Evolutionary conservation across 2,888 invertebrate genomes (phyloP).

Genomic region (Notocelia uddmanniana): DNA sequence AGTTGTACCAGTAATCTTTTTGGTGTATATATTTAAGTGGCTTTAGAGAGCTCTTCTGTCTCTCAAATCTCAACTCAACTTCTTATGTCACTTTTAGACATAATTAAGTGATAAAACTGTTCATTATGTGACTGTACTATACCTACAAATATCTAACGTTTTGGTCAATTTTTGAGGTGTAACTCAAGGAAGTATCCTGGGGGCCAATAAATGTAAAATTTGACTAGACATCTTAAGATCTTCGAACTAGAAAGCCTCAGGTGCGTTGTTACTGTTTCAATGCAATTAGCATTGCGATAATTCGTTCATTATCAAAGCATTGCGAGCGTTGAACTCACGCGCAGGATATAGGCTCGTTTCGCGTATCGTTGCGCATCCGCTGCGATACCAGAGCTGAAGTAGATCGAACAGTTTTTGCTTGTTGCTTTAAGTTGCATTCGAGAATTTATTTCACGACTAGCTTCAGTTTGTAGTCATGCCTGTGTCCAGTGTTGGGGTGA

Average conservation of each 20-base stretch:
- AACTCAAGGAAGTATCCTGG: background rate
- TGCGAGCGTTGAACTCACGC: conserved; percentile 46
- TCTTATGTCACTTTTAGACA: too few relatives aligned
- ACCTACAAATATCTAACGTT: too few relatives aligned
- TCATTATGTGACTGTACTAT: too few relatives aligned
- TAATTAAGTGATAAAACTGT: too few relatives aligned
- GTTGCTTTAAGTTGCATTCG: conserved; percentile 23
- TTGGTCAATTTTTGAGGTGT: background rate
- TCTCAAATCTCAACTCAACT: too few relatives aligned
- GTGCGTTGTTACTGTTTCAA: conserved; percentile 33
- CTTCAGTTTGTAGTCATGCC: background rate
- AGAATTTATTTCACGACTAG: conserved; percentile 17
- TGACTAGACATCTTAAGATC: background rate
- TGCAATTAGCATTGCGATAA: conserved; percentile 58
- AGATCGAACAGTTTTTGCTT: conserved; percentile 30
- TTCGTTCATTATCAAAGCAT: conserved; percentile 62
- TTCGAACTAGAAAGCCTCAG: conserved; percentile 4
- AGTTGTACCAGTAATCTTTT: conserved; percentile 10
- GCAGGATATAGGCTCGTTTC: conserved; percentile 69
- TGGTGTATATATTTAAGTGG: background rate
- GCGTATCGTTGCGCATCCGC: conserved; percentile 69
- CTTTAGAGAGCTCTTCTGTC: conserved; percentile 4
- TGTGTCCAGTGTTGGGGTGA: background rate
- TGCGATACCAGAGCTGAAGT: conserved; percentile 55
- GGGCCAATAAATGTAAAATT: background rate